Evolutionary conservation across 2,797 vertebrate genomes (phyloP).

Genomic region (Odontamblyopus lacepedii): DNA sequence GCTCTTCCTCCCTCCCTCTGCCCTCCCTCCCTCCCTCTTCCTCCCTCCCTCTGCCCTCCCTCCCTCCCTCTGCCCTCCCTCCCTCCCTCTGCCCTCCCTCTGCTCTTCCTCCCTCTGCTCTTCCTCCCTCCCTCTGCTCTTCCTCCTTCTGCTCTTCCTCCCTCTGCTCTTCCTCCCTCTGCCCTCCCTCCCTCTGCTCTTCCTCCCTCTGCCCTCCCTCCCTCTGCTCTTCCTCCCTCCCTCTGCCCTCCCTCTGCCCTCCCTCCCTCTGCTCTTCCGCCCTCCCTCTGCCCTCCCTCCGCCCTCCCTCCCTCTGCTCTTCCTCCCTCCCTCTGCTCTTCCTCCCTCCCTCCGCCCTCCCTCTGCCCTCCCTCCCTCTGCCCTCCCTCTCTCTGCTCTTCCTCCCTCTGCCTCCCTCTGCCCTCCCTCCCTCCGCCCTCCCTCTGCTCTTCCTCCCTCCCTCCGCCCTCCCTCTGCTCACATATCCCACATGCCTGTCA

Average conservation of each 20-base stretch:
- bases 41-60: not conserved
- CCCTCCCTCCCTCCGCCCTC: not conserved
- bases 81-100: too few relatives aligned
- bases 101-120: too few relatives aligned
- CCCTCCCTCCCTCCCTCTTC: not conserved
- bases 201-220: not conserved
- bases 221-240: slow-evolving; percentile 17
- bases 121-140: not conserved
- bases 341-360: not conserved
- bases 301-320: too few relatives aligned
- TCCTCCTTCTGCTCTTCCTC: not conserved
- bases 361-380: too few relatives aligned
- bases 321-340: not conserved
- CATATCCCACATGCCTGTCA: slow-evolving; percentile 43
- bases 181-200: not conserved
- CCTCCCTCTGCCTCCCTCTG: not conserved
- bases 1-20: not conserved
- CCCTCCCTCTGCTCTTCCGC: too few relatives aligned
- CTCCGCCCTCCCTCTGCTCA: slow-evolving; percentile 20
- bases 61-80: not conserved
- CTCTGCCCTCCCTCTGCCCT: slow-evolving; percentile 7
- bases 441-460: not conserved
- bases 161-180: too few relatives aligned
- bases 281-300: not conserved
- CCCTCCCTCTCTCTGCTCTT: not conserved